Percentiles rank a stretch among this genome's conserved stretches.
Conservation (phyloP, 2,888 invertebrate genomes). For the Pelosia muscerda region DNA sequence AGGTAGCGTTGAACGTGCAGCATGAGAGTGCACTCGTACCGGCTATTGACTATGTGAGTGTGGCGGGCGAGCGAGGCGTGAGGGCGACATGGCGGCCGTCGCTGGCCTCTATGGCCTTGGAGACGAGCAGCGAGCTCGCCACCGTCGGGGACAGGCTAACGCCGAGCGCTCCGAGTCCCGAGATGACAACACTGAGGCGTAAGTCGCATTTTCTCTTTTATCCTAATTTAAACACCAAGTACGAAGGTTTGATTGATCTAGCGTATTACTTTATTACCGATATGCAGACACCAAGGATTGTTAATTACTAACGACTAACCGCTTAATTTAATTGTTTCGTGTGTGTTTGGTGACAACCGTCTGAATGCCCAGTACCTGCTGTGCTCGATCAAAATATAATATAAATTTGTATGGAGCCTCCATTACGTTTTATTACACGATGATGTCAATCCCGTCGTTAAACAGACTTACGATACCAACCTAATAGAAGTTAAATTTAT, state of each 20-base stretch:
- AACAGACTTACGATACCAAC: background rate
- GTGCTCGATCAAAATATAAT: conserved; percentile 6
- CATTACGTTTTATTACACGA: conserved; percentile 14
- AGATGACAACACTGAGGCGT: conserved; percentile 87
- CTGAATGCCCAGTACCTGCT: background rate
- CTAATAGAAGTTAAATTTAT: background rate
- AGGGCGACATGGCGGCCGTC: conserved; percentile 90
- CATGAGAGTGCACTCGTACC: conserved; percentile 43
- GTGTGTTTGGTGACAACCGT: background rate
- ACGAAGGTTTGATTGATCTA: background rate
- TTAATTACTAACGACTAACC: background rate
- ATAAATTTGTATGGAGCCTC: background rate
- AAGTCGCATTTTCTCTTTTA: conserved; percentile 62
- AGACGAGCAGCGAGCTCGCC: conserved; percentile 89
- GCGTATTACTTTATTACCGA: background rate
- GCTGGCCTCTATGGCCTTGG: conserved; percentile 93
- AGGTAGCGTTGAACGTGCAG: conserved; percentile 34
- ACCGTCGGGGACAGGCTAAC: conserved; percentile 87
- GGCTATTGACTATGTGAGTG: conserved; percentile 54
- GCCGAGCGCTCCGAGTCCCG: conserved; percentile 89
- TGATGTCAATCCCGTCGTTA: background rate
- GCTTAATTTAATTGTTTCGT: conserved; percentile 13
- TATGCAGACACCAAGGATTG: background rate
- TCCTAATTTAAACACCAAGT: background rate
- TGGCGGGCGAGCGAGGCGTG: conserved; percentile 56